Percentiles rank a stretch among this genome's conserved stretches.
phyloP scores from a whole-genome alignment of 2,797 vertebrate species.

The Pseudochromis fuscus region DNA sequence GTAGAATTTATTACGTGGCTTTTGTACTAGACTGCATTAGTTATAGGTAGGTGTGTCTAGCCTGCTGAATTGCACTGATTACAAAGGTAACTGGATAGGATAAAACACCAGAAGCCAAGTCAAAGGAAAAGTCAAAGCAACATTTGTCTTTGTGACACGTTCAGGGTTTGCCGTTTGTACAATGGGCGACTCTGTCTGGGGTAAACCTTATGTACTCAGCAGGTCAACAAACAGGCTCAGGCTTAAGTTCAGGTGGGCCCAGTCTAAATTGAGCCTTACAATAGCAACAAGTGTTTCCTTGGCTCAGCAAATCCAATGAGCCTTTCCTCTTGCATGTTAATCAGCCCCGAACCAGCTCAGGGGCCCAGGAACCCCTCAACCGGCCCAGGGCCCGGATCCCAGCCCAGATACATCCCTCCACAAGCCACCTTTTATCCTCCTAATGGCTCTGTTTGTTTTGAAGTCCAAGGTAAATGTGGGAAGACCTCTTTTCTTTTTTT shows the following conservation, averaged over 20 bases:
- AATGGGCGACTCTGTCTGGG: constrained; percentile 44
- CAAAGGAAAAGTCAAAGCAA: too few relatives aligned
- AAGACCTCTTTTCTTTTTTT: constrained; percentile 34
- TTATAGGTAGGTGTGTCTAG: background rate
- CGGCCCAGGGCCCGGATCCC: constrained; percentile 53
- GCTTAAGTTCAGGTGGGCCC: constrained; percentile 67
- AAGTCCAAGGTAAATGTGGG: constrained; percentile 35
- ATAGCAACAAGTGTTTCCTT: constrained; percentile 80
- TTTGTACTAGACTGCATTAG: background rate
- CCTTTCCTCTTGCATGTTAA: constrained; percentile 82
- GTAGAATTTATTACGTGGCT: background rate
- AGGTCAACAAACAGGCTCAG: constrained; percentile 54
- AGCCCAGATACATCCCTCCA: constrained; percentile 59
- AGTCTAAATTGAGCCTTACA: constrained; percentile 74
- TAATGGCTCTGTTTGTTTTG: constrained; percentile 52
- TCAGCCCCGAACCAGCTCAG: constrained; percentile 71
- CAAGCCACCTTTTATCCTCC: constrained; percentile 52
- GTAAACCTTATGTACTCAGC: constrained; percentile 39
- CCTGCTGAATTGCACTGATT: background rate
- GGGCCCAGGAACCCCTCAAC: constrained; percentile 68
- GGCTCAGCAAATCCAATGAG: constrained; percentile 68
- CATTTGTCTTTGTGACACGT: background rate
- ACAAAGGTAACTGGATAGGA: background rate
- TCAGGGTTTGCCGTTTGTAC: background rate
- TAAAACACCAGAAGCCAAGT: background rate